A percentile compares a stretch with the other conserved stretches of the same genome.
Evolutionary conservation across 2,113 vertebrate genomes (phyloP).

Genomic region (Hepsetus odoe): DNA sequence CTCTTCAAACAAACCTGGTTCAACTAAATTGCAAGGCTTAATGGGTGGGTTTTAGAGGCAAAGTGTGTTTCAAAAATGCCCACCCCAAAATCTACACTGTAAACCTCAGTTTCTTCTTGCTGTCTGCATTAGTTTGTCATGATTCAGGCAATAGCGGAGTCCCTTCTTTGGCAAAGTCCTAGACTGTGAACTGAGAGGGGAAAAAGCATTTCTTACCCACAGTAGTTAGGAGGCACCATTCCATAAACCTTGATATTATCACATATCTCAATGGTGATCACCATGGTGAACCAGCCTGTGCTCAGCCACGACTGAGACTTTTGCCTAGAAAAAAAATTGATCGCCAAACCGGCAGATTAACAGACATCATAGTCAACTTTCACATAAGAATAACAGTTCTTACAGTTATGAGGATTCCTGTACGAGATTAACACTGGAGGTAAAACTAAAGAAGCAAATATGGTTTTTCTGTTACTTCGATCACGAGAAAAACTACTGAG

Average conservation of each 20-base stretch:
- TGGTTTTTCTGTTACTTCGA: too few relatives aligned
- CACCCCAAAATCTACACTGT: too few relatives aligned
- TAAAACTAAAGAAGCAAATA: too few relatives aligned
- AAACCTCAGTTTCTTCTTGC: too few relatives aligned
- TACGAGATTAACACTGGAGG: too few relatives aligned
- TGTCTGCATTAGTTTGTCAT: too few relatives aligned
- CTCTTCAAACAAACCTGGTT: too few relatives aligned
- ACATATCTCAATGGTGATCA: slow-evolving; percentile 92
- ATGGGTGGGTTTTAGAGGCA: too few relatives aligned
- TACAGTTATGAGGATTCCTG: too few relatives aligned
- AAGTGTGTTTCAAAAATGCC: too few relatives aligned
- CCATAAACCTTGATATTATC: slow-evolving; percentile 92
- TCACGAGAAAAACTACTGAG: too few relatives aligned
- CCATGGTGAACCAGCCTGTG: slow-evolving; percentile 99
- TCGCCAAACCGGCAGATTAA: background rate
- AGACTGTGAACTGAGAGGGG: background rate
- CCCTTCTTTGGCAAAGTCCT: background rate
- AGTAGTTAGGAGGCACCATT: slow-evolving; percentile 93
- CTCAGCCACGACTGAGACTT: slow-evolving; percentile 96
- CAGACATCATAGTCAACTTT: background rate
- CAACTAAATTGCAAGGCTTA: too few relatives aligned
- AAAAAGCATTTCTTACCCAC: slow-evolving; percentile 79
- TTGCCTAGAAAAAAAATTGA: slow-evolving; percentile 71
- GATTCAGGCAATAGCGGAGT: background rate
- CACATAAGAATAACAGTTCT: background rate